These are phyloP conservation scores for Leptobrachium leishanense DNA, from an alignment of 2,113 vertebrate species.

Conservation along the genomic window DNA sequence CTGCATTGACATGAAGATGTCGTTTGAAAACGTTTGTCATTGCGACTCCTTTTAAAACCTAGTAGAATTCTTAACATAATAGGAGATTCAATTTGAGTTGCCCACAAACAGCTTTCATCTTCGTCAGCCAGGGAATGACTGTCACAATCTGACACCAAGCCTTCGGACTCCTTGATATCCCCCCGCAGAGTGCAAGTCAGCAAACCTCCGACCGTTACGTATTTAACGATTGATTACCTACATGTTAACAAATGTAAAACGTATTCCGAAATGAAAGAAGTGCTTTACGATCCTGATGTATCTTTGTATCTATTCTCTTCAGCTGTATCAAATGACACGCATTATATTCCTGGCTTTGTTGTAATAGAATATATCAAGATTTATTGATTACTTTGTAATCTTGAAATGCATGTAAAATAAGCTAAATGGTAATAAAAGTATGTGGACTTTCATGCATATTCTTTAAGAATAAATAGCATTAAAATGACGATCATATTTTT, in stretches of 20 bases:
- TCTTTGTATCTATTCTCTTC: constrained; percentile 2
- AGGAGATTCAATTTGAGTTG: neutral
- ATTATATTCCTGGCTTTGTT: constrained; percentile 14
- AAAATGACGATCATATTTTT: too few species aligned
- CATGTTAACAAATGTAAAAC: constrained; percentile 10
- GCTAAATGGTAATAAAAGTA: neutral
- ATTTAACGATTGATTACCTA: constrained; percentile 8
- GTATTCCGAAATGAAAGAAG: constrained; percentile 7
- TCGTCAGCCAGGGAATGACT: neutral
- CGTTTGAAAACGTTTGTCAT: too few species aligned
- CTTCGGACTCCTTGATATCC: neutral
- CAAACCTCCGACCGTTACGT: neutral
- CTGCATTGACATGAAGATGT: too few species aligned
- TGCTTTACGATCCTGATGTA: neutral
- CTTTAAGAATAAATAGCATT: too few species aligned
- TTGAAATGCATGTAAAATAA: neutral
- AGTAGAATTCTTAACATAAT: neutral
- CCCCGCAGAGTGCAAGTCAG: neutral
- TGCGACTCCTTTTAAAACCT: too few species aligned
- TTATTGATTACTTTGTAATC: constrained; percentile 17
- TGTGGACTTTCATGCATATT: too few species aligned
- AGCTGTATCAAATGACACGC: constrained; percentile 6
- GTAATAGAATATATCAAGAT: constrained; percentile 6
- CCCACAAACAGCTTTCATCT: neutral
- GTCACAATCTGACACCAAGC: neutral